Conservation (phyloP, 2,113 vertebrate species). For the Gallinago paraguaiae region DNA sequence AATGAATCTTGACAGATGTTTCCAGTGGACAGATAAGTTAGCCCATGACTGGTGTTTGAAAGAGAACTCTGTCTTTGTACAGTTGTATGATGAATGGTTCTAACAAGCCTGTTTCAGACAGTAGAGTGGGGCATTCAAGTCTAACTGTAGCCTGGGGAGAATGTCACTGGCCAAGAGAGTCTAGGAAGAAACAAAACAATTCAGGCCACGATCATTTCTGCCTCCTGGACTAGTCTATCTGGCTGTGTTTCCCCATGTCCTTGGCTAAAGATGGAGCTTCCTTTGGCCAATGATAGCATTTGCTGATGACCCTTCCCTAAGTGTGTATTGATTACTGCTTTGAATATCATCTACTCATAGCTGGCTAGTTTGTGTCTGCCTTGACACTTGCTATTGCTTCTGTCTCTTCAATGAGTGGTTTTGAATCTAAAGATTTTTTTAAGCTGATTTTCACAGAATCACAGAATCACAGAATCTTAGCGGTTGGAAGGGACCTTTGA, state of each 20-base stretch:
- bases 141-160: background rate
- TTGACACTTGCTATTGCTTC: background rate
- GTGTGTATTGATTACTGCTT: background rate
- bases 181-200: background rate
- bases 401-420: background rate
- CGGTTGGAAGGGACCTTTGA: too few species aligned
- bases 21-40: background rate
- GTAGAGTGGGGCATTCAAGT: background rate
- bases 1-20: background rate
- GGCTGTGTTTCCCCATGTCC: background rate
- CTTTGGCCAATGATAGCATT: background rate
- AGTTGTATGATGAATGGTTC: background rate
- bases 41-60: background rate
- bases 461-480: too few species aligned
- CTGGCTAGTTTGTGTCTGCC: background rate
- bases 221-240: background rate
- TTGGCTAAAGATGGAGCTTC: background rate
- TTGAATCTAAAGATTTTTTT: background rate
- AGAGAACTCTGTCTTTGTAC: background rate
- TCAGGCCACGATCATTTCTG: background rate
- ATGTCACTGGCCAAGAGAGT: background rate
- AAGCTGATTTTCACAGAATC: background rate
- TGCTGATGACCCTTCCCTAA: background rate
- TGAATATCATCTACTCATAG: background rate
- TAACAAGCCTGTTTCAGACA: background rate